Base-by-base conservation (phyloP, 1,140 invertebrate species). In the Polypedilum pembai region DNA sequence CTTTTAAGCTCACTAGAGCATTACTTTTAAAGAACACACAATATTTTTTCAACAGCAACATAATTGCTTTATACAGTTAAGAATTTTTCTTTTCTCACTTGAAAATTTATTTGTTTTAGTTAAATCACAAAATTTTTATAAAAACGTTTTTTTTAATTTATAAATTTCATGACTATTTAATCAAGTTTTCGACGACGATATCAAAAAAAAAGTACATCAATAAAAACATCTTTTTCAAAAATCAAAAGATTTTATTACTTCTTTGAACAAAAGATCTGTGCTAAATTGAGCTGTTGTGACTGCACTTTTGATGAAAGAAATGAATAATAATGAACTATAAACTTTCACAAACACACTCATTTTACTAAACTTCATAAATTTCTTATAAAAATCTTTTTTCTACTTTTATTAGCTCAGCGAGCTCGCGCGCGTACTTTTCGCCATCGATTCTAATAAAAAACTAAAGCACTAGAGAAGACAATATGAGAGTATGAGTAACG, bases 251-350 rank as follows among this genome's bases (percentile, higher is more conserved):
- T 20, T 18, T 20, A n/a, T 10, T 69, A 69, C 65, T 69, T 69
- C 65, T 69, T 69, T 69, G 17, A 20, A 69, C 3, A 69, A 12
- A 1, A 69, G 12, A 18, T 69, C 65, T 18, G 65, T 69, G 65
- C 65, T 69, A 21, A 69, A 69, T 69, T 69, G 65, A 69, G 65
- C 65, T 10, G 20, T 18, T 5, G 20, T 40, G 77, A 74, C 79
- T 69, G n/a, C 65, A 21, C 17, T 18, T 18, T 18, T 20, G 65
- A 18, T 69, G 15, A 21, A 20, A n/a, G n/a, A 4, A 56, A 56
- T 56, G 12, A 56, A 56, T n/a, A 56, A 56, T 56, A 56, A n/a
- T 56, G n/a, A 56, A 15, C 45, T 69, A 69, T 69, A 56, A 56
- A 56, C 41, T 45, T 45, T n/a, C 65, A 69, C 65, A 18, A 69